These are phyloP conservation scores for Perdita meconis DNA, from an alignment of 2,888 invertebrate species.

Conservation along the genomic window DNA sequence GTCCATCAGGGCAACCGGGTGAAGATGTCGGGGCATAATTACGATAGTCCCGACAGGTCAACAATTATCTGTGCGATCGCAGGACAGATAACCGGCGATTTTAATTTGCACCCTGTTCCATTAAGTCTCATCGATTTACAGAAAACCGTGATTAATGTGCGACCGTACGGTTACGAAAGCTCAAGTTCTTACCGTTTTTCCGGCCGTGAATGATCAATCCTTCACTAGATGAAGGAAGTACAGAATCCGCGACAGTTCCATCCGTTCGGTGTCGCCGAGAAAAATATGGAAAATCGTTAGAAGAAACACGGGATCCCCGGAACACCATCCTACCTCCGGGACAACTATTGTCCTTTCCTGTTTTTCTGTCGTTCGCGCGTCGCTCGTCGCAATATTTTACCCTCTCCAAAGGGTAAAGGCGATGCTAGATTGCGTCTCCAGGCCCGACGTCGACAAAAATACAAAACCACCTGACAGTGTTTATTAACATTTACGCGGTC, in stretches of 20 bases:
- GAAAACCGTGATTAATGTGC: constrained; percentile 17
- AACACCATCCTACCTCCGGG: constrained; percentile 30
- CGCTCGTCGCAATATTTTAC: constrained; percentile 68
- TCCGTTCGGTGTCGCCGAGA: constrained; percentile 33
- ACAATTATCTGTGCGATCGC: constrained; percentile 32
- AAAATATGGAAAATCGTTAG: constrained; percentile 72
- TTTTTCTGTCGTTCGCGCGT: constrained; percentile 60
- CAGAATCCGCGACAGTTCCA: constrained; percentile 29
- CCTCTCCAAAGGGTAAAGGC: constrained; percentile 35
- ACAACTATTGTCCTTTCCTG: constrained; percentile 58
- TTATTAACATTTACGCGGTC: constrained; percentile 68
- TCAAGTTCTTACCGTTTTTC: neutral
- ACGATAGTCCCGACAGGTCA: constrained; percentile 28
- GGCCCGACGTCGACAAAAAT: constrained; percentile 59
- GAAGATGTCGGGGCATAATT: constrained; percentile 28
- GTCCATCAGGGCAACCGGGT: neutral
- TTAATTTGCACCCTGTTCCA: constrained; percentile 29
- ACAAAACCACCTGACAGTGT: constrained; percentile 70
- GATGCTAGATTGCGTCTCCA: constrained; percentile 44
- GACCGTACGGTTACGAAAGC: neutral
- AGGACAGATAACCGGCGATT: constrained; percentile 21
- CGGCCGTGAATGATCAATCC: neutral
- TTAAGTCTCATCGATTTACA: constrained; percentile 19
- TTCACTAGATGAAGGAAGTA: neutral
- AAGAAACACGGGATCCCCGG: constrained; percentile 59